Evolutionary conservation across 1,140 invertebrate species (phyloP), one percentile per base, ranked within the genome.

Genomic region (Carposina sasakii): DNA sequence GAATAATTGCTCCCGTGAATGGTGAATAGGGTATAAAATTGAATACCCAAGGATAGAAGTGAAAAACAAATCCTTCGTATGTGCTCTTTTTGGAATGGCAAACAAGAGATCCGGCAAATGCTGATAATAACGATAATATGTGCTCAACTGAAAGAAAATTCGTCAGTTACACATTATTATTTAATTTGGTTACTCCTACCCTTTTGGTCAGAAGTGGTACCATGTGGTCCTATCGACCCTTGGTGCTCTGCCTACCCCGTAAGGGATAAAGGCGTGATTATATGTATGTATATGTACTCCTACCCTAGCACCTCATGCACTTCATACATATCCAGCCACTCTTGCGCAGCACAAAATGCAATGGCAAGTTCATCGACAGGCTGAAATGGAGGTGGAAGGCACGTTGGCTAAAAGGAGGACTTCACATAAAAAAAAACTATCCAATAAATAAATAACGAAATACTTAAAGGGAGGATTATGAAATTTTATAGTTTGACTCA

Each of bases 41-140:
- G 42, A 78, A 82, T 0, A 82, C 67, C 72, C 71, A 82, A 0
- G 78, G 78, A 31, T 75, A 79, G 37, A 71, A 75, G 39, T 72
- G 59, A 23, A 21, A 65, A 0, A 73, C 69, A 22, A 82, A 82
- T 0, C 59, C 65, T 51, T 70, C 57, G 40, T 79, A 75, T 5
- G 56, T 37, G 20, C 47, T 12, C 16, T 54, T 43, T 0, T 67
- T 22, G 0, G 67, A 46, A 24, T 52, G 59, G 22, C 75, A 77
- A 0, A 54, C 39, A 46, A 59, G 43, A 1, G 74, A 60, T 1
- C 59, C 64, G 1, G 71, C 61, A 6, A 72, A 63, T 20, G 74
- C 74, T 23, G 69, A 68, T 9, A 77, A 12, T n/a, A 79, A 20
- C 0, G 74, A 81, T 16, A 81, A 37, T 0, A 77, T 65, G 13